Conservation (phyloP, 1,140 invertebrate genomes). For the Glomeris maerens region DNA sequence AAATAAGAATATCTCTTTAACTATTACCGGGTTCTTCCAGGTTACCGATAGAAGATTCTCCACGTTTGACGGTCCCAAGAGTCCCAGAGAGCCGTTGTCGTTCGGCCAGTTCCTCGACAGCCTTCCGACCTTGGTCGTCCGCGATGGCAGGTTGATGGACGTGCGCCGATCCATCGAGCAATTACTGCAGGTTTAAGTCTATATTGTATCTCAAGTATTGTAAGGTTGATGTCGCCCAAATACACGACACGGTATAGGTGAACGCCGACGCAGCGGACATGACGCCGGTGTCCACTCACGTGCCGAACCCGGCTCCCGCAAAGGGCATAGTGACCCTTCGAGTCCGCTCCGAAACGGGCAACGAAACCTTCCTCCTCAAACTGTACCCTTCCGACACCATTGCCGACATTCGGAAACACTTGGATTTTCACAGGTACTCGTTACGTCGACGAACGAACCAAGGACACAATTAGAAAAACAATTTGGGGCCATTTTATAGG, state of each 20-base stretch:
- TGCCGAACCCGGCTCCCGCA: slow-evolving; percentile 6
- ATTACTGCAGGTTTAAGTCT: slow-evolving; percentile 19
- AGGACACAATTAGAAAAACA: too few species aligned
- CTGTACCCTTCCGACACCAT: slow-evolving; percentile 29
- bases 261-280: too few species aligned
- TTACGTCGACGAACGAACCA: too few species aligned
- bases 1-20: too few species aligned
- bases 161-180: slow-evolving; percentile 25
- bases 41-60: background rate
- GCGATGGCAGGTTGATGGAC: slow-evolving; percentile 29
- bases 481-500: background rate
- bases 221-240: too few species aligned
- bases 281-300: background rate
- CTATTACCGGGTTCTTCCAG: too few species aligned
- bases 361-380: slow-evolving; percentile 30
- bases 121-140: slow-evolving; percentile 27
- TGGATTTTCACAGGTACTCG: slow-evolving; percentile 23
- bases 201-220: too few species aligned
- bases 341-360: slow-evolving; percentile 26
- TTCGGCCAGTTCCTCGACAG: slow-evolving; percentile 27
- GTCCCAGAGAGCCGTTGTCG: slow-evolving; percentile 12
- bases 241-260: too few species aligned
- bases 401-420: slow-evolving; percentile 24
- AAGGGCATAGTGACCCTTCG: slow-evolving; percentile 26
- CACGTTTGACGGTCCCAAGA: background rate